Evolutionary conservation across 2,888 invertebrate species (phyloP).

Genomic region (Arge pagana): DNA sequence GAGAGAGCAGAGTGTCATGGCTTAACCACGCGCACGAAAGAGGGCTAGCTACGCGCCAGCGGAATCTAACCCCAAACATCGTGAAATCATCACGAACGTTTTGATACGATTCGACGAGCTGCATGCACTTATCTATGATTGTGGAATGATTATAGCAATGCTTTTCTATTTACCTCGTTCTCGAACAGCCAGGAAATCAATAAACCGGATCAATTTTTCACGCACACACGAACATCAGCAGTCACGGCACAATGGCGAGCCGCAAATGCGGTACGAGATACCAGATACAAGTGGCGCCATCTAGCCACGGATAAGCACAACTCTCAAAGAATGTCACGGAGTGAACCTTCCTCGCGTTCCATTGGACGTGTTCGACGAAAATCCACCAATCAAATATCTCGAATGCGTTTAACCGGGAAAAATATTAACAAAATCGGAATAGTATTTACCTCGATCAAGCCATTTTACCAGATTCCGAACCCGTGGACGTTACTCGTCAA

Average conservation of each 20-base stretch:
- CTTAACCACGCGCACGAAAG: constrained; percentile 39
- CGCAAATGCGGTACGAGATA: constrained; percentile 35
- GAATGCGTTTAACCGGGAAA: constrained; percentile 3
- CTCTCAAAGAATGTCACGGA: background rate
- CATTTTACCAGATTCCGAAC: too few relatives aligned
- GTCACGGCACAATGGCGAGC: constrained; percentile 49
- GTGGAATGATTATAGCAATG: background rate
- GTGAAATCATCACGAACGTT: background rate
- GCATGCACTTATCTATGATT: background rate
- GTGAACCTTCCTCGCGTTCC: background rate
- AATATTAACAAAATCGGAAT: background rate
- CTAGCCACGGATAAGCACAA: constrained; percentile 1
- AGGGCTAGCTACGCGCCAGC: constrained; percentile 37
- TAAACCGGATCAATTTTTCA: constrained; percentile 42
- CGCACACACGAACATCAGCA: constrained; percentile 44
- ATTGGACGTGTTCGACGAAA: background rate
- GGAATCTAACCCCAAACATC: constrained; percentile 22
- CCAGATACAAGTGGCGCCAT: constrained; percentile 2
- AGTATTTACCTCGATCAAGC: background rate
- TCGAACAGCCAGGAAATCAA: constrained; percentile 26
- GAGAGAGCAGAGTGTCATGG: constrained; percentile 13
- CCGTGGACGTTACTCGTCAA: too few relatives aligned
- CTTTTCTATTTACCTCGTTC: constrained; percentile 14
- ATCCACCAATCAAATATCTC: background rate
- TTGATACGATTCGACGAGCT: background rate